Base-by-base conservation (phyloP, 1,140 invertebrate genomes). In the Micrasema minimum region DNA sequence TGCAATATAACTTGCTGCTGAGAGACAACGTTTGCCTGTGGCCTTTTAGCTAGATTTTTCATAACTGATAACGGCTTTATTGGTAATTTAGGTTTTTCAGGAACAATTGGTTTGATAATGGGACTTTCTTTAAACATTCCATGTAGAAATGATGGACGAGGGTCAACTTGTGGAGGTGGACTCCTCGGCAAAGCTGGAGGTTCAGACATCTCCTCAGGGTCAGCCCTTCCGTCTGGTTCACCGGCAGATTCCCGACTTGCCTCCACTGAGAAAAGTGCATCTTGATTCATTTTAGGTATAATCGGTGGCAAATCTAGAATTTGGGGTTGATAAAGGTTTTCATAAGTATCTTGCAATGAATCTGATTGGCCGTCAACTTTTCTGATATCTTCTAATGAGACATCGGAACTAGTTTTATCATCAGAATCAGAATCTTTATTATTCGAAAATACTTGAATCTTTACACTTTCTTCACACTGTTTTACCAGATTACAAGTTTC, bases 181-280 rank as follows among this genome's bases (percentile, higher is more conserved):
- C 87, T 90, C 59, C 86, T 86, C 0, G 90, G 90, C 66, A 91
- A 77, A 1, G 89, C 90, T 0, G 89, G 88, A 0, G 90, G 86
- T 80, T 91, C 90, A 2, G 79, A 81, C 0, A 84, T 80, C 35
- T 89, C 88, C 75, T 92, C 91, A 2, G 92, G 90, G 81, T 93
- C 92, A 14, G 91, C 91, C 74, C 90, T 88, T 5, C 92, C 92
- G 74, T 94, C 92, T 0, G 92, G 92, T 74, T 93, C 92, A 1
- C 92, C 92, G 2, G 92, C 92, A 71, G 90, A 82, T 76, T 93
- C 92, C 2, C 92, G 82, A 77, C 89, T 91, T 16, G 86, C 87
- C 45, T 89, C 86, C 12, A 85, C 84, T 22, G 80, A 82, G 72
- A 88, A 87, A 20, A 83, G 81, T 31, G 74, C 76, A 35, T 23